A percentile compares a stretch with the other conserved stretches of the same genome.
phyloP scores from a whole-genome alignment of 1,140 invertebrate genomes.

The Teleopsis dalmanni region DNA sequence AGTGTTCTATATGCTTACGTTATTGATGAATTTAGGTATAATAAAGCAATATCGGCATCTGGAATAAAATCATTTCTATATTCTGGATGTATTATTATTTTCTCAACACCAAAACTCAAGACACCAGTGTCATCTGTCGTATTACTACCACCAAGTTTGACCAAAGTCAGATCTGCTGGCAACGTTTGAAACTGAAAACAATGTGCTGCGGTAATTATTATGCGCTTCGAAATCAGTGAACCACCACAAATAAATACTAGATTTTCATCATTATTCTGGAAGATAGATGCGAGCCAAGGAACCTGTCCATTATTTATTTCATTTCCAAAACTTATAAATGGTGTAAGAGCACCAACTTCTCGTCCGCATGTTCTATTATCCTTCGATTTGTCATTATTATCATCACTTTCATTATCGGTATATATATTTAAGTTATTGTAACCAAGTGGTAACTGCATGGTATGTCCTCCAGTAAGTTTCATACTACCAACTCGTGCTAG shows the following conservation, averaged over 20 bases:
- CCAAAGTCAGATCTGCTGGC: constrained; percentile 10
- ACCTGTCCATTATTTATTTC: constrained; percentile 52
- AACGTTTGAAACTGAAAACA: constrained; percentile 17
- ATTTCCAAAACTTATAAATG: constrained; percentile 47
- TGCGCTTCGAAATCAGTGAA: constrained; percentile 21
- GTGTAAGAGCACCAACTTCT: constrained; percentile 7
- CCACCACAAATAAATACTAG: constrained; percentile 21
- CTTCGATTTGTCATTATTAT: background rate
- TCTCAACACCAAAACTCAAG: constrained; percentile 16
- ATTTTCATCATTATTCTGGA: constrained; percentile 20
- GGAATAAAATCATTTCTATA: constrained; percentile 22
- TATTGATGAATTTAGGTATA: constrained; percentile 19
- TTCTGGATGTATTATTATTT: constrained; percentile 24
- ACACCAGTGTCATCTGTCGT: constrained; percentile 23
- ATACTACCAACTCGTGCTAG: background rate
- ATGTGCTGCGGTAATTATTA: constrained; percentile 30
- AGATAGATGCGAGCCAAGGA: constrained; percentile 62
- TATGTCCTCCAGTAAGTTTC: background rate
- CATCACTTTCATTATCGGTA: background rate
- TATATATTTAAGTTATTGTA: too few species aligned
- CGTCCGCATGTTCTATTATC: constrained; percentile 7
- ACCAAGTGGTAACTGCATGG: too few species aligned
- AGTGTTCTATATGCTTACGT: constrained; percentile 1
- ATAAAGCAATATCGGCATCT: constrained; percentile 30
- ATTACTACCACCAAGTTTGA: constrained; percentile 31